Evolutionary conservation across 1,140 invertebrate genomes (phyloP).

Genomic region (Apis laboriosa): DNA sequence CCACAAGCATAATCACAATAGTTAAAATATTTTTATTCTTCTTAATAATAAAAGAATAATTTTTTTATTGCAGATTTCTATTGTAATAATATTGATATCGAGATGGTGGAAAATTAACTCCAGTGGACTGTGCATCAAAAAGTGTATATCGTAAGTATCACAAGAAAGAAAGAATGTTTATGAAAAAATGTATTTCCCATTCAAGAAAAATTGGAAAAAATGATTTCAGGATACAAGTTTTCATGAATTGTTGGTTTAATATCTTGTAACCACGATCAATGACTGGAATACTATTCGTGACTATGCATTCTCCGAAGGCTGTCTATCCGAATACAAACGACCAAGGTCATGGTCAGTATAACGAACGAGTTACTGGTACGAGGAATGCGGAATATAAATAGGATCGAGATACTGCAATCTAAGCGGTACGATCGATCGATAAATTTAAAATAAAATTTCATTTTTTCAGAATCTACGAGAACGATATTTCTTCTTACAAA

Average conservation of each 20-base stretch:
- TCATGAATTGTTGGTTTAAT: not conserved
- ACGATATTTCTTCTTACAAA: not conserved
- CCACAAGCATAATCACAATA: no score
- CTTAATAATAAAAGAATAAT: no score
- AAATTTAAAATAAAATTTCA: not conserved
- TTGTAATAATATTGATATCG: no score
- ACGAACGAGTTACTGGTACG: constrained; percentile 17
- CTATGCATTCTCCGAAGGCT: constrained; percentile 39
- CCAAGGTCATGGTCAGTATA: constrained; percentile 48
- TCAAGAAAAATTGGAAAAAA: no score
- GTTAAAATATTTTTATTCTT: no score
- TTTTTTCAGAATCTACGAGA: not conserved
- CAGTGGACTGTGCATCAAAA: no score
- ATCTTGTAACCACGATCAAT: constrained; percentile 38
- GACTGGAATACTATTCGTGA: constrained; percentile 39
- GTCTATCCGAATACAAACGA: constrained; percentile 35
- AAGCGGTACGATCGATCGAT: not conserved
- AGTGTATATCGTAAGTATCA: no score
- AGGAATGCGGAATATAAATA: constrained; percentile 50
- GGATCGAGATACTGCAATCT: not conserved
- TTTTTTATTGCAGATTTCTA: no score
- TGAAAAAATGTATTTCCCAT: no score
- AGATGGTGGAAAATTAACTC: no score
- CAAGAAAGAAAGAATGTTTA: no score
- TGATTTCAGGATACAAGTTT: no score